Conservation (phyloP, 2,888 invertebrate genomes). For the Pomacea canaliculata region DNA sequence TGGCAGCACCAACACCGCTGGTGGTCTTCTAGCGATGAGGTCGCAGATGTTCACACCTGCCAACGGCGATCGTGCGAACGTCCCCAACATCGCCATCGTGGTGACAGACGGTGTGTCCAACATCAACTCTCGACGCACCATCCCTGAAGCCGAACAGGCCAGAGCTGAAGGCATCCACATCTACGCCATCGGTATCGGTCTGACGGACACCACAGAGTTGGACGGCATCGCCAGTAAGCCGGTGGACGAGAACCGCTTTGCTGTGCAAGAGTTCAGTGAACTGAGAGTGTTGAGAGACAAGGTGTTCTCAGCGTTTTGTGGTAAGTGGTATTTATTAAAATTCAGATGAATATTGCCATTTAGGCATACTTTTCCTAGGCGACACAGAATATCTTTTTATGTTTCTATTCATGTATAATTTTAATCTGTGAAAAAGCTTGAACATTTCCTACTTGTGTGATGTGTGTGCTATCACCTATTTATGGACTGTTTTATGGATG, state of each 20-base stretch:
- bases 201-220: constrained; percentile 42
- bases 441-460: neutral
- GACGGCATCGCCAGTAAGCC: constrained; percentile 49
- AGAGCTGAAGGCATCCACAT: constrained; percentile 44
- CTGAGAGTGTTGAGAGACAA: constrained; percentile 43
- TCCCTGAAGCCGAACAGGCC: constrained; percentile 55
- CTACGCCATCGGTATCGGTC: constrained; percentile 57
- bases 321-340: neutral
- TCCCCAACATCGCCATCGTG: constrained; percentile 56
- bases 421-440: neutral
- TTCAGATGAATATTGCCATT: neutral
- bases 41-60: constrained; percentile 47
- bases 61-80: constrained; percentile 57
- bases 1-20: constrained; percentile 64
- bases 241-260: constrained; percentile 40
- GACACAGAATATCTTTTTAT: neutral
- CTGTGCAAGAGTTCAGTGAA: constrained; percentile 42
- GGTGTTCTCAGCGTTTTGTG: constrained; percentile 50
- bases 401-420: neutral
- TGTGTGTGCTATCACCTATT: neutral
- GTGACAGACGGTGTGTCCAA: constrained; percentile 66
- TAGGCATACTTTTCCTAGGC: neutral
- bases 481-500: neutral
- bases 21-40: constrained; percentile 54
- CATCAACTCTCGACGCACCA: constrained; percentile 54